These are phyloP conservation scores for Cardinalis cardinalis DNA, from an alignment of 2,113 vertebrate genomes.

Conservation along the genomic window DNA sequence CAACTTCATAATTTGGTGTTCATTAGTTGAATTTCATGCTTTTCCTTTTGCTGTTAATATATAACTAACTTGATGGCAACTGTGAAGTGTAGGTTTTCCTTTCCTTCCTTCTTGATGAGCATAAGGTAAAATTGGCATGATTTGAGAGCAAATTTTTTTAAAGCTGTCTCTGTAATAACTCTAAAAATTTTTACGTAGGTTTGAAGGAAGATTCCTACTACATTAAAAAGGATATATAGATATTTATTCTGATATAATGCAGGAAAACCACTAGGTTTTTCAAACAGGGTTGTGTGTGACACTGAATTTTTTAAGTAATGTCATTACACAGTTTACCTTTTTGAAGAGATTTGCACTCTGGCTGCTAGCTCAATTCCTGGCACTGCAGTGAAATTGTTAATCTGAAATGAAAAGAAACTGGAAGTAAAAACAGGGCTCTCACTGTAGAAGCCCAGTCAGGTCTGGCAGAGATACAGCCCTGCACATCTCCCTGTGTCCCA, in stretches of 20 bases:
- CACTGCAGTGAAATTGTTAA: background rate
- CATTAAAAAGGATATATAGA: background rate
- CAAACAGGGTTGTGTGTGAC: background rate
- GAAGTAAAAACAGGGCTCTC: background rate
- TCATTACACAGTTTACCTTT: background rate
- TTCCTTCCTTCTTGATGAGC: background rate
- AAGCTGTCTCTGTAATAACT: background rate
- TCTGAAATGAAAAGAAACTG: background rate
- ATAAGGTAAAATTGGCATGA: background rate
- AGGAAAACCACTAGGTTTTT: background rate
- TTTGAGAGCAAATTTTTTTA: background rate
- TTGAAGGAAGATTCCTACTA: background rate
- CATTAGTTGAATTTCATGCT: constrained; percentile 31
- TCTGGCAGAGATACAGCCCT: background rate
- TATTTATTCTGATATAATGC: background rate
- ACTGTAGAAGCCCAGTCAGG: background rate
- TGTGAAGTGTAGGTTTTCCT: constrained; percentile 3
- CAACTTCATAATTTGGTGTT: constrained; percentile 39
- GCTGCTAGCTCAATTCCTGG: background rate
- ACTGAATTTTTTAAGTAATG: background rate
- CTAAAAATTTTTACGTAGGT: background rate
- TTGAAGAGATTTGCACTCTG: background rate
- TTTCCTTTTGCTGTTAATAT: constrained; percentile 14
- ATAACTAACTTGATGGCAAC: constrained; percentile 1
- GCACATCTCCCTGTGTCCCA: background rate